Base-by-base conservation (phyloP, 2,113 vertebrate species). In the Rhinichthys klamathensis region DNA sequence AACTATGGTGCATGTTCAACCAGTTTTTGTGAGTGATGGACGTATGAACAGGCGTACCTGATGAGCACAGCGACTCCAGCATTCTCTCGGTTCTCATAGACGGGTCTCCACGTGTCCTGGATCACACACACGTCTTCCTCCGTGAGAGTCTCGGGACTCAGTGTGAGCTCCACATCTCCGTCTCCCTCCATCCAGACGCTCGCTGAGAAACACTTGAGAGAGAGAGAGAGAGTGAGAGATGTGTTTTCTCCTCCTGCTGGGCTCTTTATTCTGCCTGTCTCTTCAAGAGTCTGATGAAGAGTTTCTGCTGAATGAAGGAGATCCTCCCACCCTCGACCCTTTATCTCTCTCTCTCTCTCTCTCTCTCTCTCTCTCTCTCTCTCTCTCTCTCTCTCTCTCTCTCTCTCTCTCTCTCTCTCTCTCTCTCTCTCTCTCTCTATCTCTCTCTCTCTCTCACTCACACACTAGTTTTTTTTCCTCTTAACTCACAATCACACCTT, bases 61-160 rank as follows among this genome's bases (percentile, higher is more conserved):
- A 94, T 84, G 0, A 95, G 91, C 51, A 95, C 93, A 54, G 93
- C 91, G 38, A 94, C 93, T n/a, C 94, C 94, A 2, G 83, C 91
- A 1, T 90, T 91, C n/a, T 94, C 93, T 63, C 91, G 91, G 88
- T 92, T 92, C 88, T 92, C 58, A 78, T 91, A 94, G 86, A 95
- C 93, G 35, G 93, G 91, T 8, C 82, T 82, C 94, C 94, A 95
- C 27, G 93, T 93, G 82, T 92, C 92, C 90, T 92, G 91, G 88
- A 95, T 89, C 82, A 91, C 86, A 83, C 87, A 74, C 85, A 11
- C 90, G 70, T 95, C 94, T 75, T 87, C 90, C 72, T 94, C 92
- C 6, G 90, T 93, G 84, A 95, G 89, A 0, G 91, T 85, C 79
- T 88, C 90, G 1, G 92, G 91, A 16, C 61, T 70, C 90, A 93